phyloP scores from a whole-genome alignment of 1,140 invertebrate genomes.

The Cyrtorhinus lividipennis region DNA sequence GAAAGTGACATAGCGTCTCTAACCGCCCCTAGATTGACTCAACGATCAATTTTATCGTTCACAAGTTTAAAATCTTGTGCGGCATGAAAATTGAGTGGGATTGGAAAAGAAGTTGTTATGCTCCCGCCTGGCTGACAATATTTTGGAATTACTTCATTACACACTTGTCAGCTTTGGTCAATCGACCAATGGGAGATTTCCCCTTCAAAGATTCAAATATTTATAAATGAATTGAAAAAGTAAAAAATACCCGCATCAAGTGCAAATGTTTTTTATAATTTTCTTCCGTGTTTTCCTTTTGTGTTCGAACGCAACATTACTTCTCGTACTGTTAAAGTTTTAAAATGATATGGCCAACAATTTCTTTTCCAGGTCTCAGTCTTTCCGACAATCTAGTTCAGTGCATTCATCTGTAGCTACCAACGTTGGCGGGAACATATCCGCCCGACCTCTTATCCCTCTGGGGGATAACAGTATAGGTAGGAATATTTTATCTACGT shows the following conservation, averaged over 20 bases:
- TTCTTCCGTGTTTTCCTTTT: too few species aligned
- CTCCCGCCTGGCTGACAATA: not conserved
- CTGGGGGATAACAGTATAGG: slow-evolving; percentile 43
- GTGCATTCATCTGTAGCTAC: slow-evolving; percentile 41
- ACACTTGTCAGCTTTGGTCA: not conserved
- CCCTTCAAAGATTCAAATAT: too few species aligned
- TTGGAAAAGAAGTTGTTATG: slow-evolving; percentile 6
- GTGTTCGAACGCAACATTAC: too few species aligned
- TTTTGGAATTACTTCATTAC: not conserved
- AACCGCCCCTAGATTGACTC: too few species aligned
- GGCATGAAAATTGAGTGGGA: not conserved
- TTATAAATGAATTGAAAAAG: too few species aligned
- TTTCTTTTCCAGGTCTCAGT: slow-evolving; percentile 68
- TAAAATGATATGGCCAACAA: slow-evolving; percentile 7
- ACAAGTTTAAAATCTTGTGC: too few species aligned
- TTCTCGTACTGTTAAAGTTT: too few species aligned
- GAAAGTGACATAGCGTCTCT: too few species aligned
- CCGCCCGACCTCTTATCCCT: slow-evolving; percentile 68
- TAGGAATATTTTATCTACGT: slow-evolving; percentile 23
- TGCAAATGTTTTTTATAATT: too few species aligned
- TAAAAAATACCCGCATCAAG: too few species aligned
- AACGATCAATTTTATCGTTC: too few species aligned
- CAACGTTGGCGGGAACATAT: slow-evolving; percentile 57
- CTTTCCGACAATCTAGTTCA: slow-evolving; percentile 53
- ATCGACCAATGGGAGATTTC: too few species aligned